phyloP scores from a whole-genome alignment of 2,113 vertebrate genomes.

The Speoplatyrhinus poulsoni region DNA sequence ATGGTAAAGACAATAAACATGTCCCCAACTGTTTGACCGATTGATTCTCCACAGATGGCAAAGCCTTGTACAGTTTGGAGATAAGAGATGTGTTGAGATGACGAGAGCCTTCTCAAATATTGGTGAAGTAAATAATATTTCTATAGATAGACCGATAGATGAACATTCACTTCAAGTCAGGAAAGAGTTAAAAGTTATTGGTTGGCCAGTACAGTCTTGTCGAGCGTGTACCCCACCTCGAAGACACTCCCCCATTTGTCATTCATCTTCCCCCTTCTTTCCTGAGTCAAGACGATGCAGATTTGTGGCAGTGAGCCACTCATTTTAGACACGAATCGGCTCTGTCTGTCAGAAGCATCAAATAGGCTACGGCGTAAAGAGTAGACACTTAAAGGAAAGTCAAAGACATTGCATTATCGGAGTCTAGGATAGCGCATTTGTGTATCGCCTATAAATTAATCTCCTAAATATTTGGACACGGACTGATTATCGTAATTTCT shows the following conservation, averaged over 20 bases:
- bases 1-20: slow-evolving; percentile 19
- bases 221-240: slow-evolving; percentile 15
- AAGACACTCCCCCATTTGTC: slow-evolving; percentile 46
- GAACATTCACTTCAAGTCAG: slow-evolving; percentile 20
- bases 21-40: not conserved
- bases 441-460: not conserved
- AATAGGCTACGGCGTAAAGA: not conserved
- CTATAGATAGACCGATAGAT: not conserved
- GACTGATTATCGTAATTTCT: not conserved
- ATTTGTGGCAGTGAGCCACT: slow-evolving; percentile 15
- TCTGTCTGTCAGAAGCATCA: slow-evolving; percentile 7
- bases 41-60: slow-evolving; percentile 45
- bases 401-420: not conserved
- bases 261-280: slow-evolving; percentile 51
- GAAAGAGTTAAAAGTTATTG: slow-evolving; percentile 62
- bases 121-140: too few species aligned
- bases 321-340: slow-evolving; percentile 4
- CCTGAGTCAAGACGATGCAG: slow-evolving; percentile 39
- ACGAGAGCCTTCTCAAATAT: too few species aligned
- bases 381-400: not conserved
- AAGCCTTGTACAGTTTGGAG: not conserved
- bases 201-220: slow-evolving; percentile 17
- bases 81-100: too few species aligned
- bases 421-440: not conserved
- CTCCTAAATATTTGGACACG: not conserved